phyloP scores from a whole-genome alignment of 2,888 invertebrate genomes.

The Tribolium freemani region DNA sequence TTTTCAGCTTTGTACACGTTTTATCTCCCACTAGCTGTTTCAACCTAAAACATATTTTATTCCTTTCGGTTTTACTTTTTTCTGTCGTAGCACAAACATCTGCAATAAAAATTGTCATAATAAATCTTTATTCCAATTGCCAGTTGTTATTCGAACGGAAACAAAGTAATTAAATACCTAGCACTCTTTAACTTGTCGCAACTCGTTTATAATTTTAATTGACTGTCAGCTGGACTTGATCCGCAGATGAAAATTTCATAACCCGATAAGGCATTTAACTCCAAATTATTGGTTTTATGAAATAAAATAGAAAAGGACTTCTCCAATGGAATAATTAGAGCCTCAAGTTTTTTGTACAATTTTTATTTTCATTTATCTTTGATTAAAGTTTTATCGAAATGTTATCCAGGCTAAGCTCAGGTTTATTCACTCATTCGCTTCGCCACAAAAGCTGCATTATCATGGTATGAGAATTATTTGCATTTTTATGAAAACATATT shows the following conservation, averaged over 20 bases:
- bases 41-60: background rate
- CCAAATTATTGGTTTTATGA: no score
- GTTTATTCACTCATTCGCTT: background rate
- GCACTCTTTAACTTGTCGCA: background rate
- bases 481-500: background rate
- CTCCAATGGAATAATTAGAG: no score
- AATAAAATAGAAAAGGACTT: no score
- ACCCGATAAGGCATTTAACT: background rate
- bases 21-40: background rate
- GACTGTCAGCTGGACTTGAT: background rate
- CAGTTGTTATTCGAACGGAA: background rate
- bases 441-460: background rate
- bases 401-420: background rate
- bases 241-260: background rate
- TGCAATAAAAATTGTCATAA: background rate
- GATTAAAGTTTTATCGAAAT: background rate
- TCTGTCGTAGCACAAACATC: no score
- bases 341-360: no score
- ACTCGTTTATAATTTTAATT: background rate
- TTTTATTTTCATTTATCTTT: no score
- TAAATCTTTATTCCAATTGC: background rate
- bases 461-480: background rate
- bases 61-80: background rate
- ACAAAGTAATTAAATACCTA: background rate
- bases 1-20: background rate